Evolutionary conservation across 2,113 vertebrate genomes (phyloP), one percentile per base, ranked within the genome.

Genomic region (Archilochus colubris): DNA sequence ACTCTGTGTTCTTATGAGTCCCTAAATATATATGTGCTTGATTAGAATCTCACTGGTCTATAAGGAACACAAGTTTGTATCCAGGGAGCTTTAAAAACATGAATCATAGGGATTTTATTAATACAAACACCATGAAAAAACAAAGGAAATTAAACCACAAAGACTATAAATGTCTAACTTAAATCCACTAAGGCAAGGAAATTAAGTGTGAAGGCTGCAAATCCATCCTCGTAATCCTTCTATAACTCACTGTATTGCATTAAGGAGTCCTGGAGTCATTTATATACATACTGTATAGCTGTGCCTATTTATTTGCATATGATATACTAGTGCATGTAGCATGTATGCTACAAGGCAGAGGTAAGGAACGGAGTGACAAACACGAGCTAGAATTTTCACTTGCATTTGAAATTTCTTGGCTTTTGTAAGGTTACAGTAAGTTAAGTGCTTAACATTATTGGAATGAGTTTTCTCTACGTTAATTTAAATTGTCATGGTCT

Each of bases 61-160:
- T 81, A 85, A 91, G 57, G 68, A 95, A 83, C 44, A 67, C 23
- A 53, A 83, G 66, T 59, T 68, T 78, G 33, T 68, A 54, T 51
- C 68, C 85, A 86, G 84, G 64, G 89, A 94, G 82, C 86, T 95
- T 93, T 91, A 23, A 88, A 86, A 93, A 77, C 75, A 81, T 95
- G 95, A 97, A 93, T 96, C 93, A 94, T 55, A 64, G 64, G 33
- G 53, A 78, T 91, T 95, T 96, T 95, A 93, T 95, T 96, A 93
- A 93, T 96, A 95, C 38, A 95, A 97, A 97, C 82, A 83, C 72
- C 68, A 86, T 16, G 18, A 75, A 82, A 93, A 95, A 97, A 77
- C 82, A 96, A 95, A 97, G 89, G 87, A 96, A 95, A 95, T 95
- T 89, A 93, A 97, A 96, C 87, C 64, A 93, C 78, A 82, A 92